Evolutionary conservation across 2,797 vertebrate species (phyloP).

Genomic region (Holocentrus rufus): DNA sequence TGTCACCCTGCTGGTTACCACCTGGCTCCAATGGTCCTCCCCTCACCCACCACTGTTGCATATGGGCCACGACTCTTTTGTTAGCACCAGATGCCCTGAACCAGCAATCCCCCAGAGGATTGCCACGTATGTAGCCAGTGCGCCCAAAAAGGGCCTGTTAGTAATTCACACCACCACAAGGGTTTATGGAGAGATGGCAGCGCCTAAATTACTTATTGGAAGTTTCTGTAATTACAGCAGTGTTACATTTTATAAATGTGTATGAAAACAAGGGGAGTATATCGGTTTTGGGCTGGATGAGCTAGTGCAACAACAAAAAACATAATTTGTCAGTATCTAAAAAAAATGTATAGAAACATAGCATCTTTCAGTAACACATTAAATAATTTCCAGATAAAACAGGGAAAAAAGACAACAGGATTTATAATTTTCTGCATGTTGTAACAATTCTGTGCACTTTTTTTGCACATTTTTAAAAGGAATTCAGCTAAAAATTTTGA

Average conservation of each 20-base stretch:
- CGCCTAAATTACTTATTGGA: background rate
- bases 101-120: conserved; percentile 64
- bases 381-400: no score
- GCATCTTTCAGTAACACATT: no score
- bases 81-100: conserved; percentile 79
- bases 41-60: conserved; percentile 66
- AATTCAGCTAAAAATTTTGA: no score
- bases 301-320: background rate
- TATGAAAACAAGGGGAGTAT: background rate
- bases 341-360: no score
- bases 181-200: conserved; percentile 5
- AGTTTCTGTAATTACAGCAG: background rate
- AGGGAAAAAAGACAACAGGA: no score
- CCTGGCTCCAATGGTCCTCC: conserved; percentile 70
- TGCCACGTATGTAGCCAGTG: conserved; percentile 42
- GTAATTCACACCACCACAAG: conserved; percentile 18
- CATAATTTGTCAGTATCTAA: no score
- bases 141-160: conserved; percentile 44
- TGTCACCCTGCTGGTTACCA: conserved; percentile 75
- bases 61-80: conserved; percentile 74
- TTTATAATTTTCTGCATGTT: no score
- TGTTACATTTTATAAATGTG: background rate
- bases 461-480: no score
- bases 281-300: background rate
- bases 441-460: no score